These are phyloP conservation scores for Anguilla obscura DNA, from an alignment of 2,797 vertebrate species.

Conservation along the genomic window DNA sequence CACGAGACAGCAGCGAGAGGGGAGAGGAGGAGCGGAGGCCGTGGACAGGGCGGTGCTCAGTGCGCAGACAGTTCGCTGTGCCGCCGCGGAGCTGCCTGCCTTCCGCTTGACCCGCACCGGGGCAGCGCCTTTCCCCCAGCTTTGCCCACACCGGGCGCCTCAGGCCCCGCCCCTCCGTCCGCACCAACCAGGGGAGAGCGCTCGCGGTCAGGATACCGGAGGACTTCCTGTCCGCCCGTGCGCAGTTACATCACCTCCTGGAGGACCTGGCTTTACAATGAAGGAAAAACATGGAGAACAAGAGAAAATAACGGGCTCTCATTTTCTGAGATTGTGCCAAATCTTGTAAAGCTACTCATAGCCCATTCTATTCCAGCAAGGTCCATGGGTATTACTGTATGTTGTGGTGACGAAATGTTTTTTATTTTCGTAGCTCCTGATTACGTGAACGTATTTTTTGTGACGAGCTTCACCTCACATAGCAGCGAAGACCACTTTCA, in stretches of 20 bases:
- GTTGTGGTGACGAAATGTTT: conserved; percentile 24
- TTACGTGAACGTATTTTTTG: neutral
- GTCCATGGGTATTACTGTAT: conserved; percentile 8
- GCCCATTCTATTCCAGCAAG: neutral
- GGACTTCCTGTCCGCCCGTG: neutral
- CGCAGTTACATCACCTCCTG: neutral
- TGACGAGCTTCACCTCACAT: conserved; percentile 10
- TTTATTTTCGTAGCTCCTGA: neutral
- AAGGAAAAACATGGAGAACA: neutral
- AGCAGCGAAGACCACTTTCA: conserved; percentile 9
- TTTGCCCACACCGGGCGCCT: neutral
- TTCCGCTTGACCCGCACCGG: neutral
- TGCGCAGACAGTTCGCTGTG: neutral
- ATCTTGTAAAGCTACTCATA: conserved; percentile 26
- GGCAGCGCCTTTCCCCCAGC: neutral
- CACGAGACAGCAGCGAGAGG: neutral
- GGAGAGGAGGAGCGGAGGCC: neutral
- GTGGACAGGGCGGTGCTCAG: neutral
- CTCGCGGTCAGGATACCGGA: neutral
- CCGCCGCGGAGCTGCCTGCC: too few relatives aligned
- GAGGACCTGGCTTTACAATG: neutral
- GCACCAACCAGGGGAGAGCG: neutral
- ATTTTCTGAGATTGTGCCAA: conserved; percentile 28
- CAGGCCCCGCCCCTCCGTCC: neutral
- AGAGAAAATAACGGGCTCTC: neutral